Percentiles rank a stretch among this genome's conserved stretches.
Conservation (phyloP, 2,888 invertebrate species). For the Andrena flavipes region DNA sequence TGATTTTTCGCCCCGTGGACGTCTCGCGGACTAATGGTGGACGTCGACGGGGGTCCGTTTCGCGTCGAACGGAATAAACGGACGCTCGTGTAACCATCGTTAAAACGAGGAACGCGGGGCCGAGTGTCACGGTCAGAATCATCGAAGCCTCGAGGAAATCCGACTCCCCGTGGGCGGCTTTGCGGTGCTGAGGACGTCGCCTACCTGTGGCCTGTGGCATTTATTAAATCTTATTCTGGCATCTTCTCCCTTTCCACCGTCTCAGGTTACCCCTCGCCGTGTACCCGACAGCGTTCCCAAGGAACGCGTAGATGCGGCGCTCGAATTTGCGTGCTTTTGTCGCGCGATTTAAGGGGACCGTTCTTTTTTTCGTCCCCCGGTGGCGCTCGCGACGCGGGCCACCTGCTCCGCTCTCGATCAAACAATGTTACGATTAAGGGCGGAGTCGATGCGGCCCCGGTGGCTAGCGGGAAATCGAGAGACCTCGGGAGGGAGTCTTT, state of each 20-base stretch:
- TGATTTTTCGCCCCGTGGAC: too few relatives aligned
- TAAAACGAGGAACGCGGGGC: slow-evolving; percentile 24
- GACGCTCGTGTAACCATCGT: slow-evolving; percentile 59
- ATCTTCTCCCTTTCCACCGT: slow-evolving; percentile 69
- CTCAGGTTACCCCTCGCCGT: slow-evolving; percentile 73
- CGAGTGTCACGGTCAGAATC: slow-evolving; percentile 38
- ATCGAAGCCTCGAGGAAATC: slow-evolving; percentile 72
- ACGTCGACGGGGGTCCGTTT: too few relatives aligned
- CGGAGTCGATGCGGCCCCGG: slow-evolving; percentile 3
- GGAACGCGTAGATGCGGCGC: slow-evolving; percentile 43
- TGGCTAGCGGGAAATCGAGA: not conserved
- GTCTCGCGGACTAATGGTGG: too few relatives aligned
- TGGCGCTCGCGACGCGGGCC: slow-evolving; percentile 17
- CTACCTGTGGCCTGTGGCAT: slow-evolving; percentile 76
- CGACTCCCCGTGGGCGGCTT: slow-evolving; percentile 73
- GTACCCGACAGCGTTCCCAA: slow-evolving; percentile 46
- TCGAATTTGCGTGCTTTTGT: slow-evolving; percentile 57
- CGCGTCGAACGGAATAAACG: slow-evolving; percentile 29
- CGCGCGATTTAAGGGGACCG: slow-evolving; percentile 60
- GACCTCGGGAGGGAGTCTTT: slow-evolving; percentile 23
- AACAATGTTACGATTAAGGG: slow-evolving; percentile 40
- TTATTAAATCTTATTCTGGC: slow-evolving; percentile 82
- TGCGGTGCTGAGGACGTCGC: slow-evolving; percentile 74
- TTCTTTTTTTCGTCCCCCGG: not conserved
- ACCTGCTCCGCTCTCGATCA: slow-evolving; percentile 35